Percentiles rank a stretch among this genome's conserved stretches.
phyloP scores from a whole-genome alignment of 2,113 vertebrate genomes.

The Mesocricetus auratus region DNA sequence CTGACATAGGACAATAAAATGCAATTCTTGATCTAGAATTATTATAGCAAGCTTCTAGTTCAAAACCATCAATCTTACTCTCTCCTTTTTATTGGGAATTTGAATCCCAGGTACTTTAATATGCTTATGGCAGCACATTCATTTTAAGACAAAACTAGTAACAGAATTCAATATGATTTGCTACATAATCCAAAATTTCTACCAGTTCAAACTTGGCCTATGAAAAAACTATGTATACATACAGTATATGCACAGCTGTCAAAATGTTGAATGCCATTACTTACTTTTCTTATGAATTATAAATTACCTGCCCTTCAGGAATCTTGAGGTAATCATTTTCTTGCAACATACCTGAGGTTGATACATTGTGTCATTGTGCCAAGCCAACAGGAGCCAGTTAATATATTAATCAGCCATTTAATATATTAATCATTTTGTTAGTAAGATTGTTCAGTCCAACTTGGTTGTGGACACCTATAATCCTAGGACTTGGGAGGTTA shows the following conservation, averaged over 20 bases:
- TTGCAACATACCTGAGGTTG: neutral
- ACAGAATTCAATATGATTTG: neutral
- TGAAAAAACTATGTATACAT: neutral
- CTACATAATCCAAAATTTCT: constrained; percentile 20
- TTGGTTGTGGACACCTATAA: neutral
- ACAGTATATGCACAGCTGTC: neutral
- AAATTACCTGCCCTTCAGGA: neutral
- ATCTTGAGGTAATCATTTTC: neutral
- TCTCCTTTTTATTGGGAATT: constrained; percentile 2
- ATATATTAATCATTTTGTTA: constrained; percentile 79
- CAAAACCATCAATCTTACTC: neutral
- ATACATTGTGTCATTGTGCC: neutral
- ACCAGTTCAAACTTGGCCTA: neutral
- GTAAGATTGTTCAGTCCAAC: constrained; percentile 34
- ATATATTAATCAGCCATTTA: constrained; percentile 80
- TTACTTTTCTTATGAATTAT: neutral
- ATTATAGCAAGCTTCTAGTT: neutral
- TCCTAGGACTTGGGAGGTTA: neutral
- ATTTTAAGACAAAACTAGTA: constrained; percentile 24
- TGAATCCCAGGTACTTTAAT: neutral
- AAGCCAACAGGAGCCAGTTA: constrained; percentile 67
- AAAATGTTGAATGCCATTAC: neutral
- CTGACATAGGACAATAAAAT: neutral
- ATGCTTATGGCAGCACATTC: neutral
- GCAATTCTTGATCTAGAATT: neutral